These are phyloP conservation scores for Coregonus sp. DNA, from an alignment of 2,797 vertebrate species.

Conservation along the genomic window DNA sequence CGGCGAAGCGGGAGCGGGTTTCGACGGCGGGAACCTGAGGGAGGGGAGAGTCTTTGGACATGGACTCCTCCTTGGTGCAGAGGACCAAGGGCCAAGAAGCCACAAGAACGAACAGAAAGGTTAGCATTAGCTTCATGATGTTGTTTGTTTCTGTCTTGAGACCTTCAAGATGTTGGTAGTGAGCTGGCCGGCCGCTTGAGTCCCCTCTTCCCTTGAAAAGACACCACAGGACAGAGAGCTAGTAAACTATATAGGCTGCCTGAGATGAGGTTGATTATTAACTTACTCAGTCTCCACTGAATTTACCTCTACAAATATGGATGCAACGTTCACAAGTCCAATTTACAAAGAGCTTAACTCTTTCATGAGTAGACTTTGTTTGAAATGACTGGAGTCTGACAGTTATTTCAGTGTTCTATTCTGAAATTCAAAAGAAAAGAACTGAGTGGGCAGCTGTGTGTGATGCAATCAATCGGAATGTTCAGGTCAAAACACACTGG, in stretches of 20 bases:
- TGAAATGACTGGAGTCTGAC: background rate
- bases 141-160: slow-evolving; percentile 19
- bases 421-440: background rate
- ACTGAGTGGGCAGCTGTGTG: background rate
- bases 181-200: background rate
- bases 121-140: slow-evolving; percentile 72
- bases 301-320: slow-evolving; percentile 5
- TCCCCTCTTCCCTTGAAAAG: slow-evolving; percentile 15
- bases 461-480: slow-evolving; percentile 7
- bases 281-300: slow-evolving; percentile 15
- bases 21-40: slow-evolving; percentile 55
- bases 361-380: background rate
- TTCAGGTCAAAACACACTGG: background rate
- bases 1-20: slow-evolving; percentile 81
- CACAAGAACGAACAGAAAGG: slow-evolving; percentile 62
- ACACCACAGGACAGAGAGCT: slow-evolving; percentile 14
- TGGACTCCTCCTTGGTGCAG: slow-evolving; percentile 56
- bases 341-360: background rate
- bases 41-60: slow-evolving; percentile 45
- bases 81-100: slow-evolving; percentile 62
- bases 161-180: slow-evolving; percentile 3
- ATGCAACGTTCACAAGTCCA: background rate
- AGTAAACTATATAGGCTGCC: slow-evolving; percentile 45
- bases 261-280: slow-evolving; percentile 59
- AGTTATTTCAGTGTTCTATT: slow-evolving; percentile 1